Base-by-base conservation (phyloP, 2,113 vertebrate genomes). In the Anser cygnoides region DNA sequence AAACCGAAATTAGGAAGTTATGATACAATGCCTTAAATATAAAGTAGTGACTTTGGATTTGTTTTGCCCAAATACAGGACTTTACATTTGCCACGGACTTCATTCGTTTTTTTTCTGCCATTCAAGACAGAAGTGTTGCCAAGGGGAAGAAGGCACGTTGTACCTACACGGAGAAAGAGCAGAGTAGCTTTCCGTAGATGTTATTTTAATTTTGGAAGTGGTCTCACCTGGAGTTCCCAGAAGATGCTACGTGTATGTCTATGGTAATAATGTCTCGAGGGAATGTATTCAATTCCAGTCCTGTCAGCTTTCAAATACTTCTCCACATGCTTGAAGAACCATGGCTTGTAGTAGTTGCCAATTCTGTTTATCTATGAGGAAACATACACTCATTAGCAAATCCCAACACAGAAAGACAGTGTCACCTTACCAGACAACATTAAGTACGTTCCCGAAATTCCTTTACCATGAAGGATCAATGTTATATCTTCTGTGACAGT, bases 281-380 rank as follows among this genome's bases (percentile, higher is more conserved):
- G 99, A 93, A 99, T 98, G 96, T 99, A 99, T 55, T 99, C 99
- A 19, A 98, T 97, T 74, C 98, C 99, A 33, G 89, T 93, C 13
- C 17, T 67, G 92, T 98, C 97, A 28, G 89, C 93, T 85, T 96
- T 98, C 96, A 99, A 97, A 96, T 98, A 99, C 23, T 98, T 97
- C 96, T 99, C 98, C 96, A 99, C 99, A 7, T 99, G 99, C 95
- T 99, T 99, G 70, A 99, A 99, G 98, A 99, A 99, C 99, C 99
- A 99, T 0, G 99, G 99, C 97, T 99, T 99, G 95, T 99, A 99
- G 98, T 99, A 99, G 89, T 96, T 98, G 43, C 99, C 99, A 77
- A 99, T 99, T 95, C 97, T 98, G 93, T 99, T 99, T 75, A 99
- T 97, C 99, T 99, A 87, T 31, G 84, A 94, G 61, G 88, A 93